Percentiles rank a stretch among this genome's conserved stretches.
These are phyloP conservation scores for Manis javanica DNA, from an alignment of 2,797 vertebrate genomes.

Conservation along the genomic window DNA sequence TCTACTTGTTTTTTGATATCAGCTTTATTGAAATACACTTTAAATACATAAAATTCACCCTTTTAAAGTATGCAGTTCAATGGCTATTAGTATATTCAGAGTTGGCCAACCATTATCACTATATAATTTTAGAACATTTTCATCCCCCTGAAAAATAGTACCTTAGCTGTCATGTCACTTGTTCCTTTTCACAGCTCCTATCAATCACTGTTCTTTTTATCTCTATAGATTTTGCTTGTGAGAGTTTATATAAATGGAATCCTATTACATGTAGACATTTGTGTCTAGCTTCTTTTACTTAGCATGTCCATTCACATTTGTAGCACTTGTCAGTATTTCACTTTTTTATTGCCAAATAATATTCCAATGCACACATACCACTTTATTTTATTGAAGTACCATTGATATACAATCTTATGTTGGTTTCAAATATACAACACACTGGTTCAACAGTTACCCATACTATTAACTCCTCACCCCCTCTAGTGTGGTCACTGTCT, in stretches of 20 bases:
- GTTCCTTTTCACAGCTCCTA: background rate
- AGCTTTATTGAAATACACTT: background rate
- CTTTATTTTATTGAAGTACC: background rate
- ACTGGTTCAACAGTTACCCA: too few species aligned
- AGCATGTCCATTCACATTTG: background rate
- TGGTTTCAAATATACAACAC: too few species aligned
- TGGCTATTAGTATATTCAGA: background rate
- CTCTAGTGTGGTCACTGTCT: too few species aligned
- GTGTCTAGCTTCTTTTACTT: background rate
- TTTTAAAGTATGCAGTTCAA: background rate
- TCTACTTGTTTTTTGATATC: background rate
- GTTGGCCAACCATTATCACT: background rate
- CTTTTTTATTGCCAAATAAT: background rate
- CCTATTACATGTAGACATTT: background rate
- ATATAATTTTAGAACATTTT: background rate
- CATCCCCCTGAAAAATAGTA: background rate
- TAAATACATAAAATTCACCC: background rate
- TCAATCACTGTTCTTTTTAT: background rate
- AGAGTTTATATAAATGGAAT: background rate
- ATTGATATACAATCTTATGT: too few species aligned
- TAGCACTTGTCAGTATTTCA: background rate
- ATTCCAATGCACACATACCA: background rate
- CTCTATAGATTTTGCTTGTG: background rate
- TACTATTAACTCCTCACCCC: too few species aligned
- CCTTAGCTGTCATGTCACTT: background rate